Percentiles rank a stretch among this genome's conserved stretches.
Conservation (phyloP, 2,888 invertebrate species). For the Eupeodes luniger region DNA sequence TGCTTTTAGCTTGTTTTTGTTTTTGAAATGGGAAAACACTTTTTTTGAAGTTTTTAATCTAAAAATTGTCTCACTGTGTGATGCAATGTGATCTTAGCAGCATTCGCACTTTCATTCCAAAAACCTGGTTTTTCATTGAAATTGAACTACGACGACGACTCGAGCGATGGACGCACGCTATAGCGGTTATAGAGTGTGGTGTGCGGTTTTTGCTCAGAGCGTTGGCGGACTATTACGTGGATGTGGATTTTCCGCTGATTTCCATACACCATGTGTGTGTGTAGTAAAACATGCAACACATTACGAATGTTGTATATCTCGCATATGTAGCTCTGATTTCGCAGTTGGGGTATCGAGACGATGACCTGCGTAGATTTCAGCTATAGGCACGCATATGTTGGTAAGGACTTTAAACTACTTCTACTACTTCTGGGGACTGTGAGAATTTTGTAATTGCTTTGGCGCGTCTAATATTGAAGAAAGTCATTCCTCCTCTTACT, state of each 20-base stretch:
- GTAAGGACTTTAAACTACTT: constrained; percentile 52
- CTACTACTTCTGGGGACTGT: constrained; percentile 23
- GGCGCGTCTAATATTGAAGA: constrained; percentile 60
- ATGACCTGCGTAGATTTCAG: constrained; percentile 67
- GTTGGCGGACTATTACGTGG: constrained; percentile 67
- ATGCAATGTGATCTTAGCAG: constrained; percentile 26
- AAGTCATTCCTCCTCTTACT: constrained; percentile 51
- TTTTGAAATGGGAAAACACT: no score
- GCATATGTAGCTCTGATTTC: constrained; percentile 9
- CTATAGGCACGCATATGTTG: constrained; percentile 52
- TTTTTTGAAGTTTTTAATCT: background rate
- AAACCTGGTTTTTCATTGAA: constrained; percentile 45
- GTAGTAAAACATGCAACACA: constrained; percentile 37
- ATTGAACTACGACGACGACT: background rate
- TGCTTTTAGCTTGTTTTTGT: no score
- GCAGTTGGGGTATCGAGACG: constrained; percentile 8
- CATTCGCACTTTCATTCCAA: constrained; percentile 40
- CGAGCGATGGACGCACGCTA: background rate
- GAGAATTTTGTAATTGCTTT: constrained; percentile 74
- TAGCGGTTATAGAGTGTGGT: background rate
- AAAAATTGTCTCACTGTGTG: background rate
- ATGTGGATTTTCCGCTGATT: constrained; percentile 44
- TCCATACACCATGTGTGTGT: constrained; percentile 48
- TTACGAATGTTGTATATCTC: background rate
- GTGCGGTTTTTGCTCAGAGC: background rate